These are phyloP conservation scores for Girardinus metallicus DNA, from an alignment of 2,797 vertebrate genomes.

Conservation along the genomic window DNA sequence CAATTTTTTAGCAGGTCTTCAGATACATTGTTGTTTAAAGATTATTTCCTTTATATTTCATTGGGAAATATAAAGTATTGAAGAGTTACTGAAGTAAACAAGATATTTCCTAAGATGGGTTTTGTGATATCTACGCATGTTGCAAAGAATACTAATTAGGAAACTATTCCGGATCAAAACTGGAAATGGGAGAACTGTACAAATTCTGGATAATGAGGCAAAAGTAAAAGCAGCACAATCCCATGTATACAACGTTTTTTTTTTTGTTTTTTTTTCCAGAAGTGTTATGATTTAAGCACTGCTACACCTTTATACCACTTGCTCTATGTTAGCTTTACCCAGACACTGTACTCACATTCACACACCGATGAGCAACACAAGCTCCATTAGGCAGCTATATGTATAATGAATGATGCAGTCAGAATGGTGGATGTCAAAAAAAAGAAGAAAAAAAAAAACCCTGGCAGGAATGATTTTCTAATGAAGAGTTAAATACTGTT, in stretches of 20 bases:
- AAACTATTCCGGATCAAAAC: not conserved
- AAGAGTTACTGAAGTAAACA: not conserved
- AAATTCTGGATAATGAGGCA: not conserved
- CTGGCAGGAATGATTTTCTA: slow-evolving; percentile 7
- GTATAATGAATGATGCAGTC: slow-evolving; percentile 32
- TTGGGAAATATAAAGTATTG: too few species aligned
- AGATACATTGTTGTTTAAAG: not conserved
- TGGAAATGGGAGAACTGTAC: not conserved
- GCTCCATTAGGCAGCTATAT: slow-evolving; percentile 28
- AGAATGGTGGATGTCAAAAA: slow-evolving; percentile 5
- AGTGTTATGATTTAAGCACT: not conserved
- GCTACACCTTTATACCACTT: not conserved
- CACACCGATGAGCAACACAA: slow-evolving; percentile 10
- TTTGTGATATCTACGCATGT: not conserved
- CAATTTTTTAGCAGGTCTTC: not conserved
- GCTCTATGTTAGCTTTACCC: slow-evolving; percentile 3
- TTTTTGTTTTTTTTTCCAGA: too few species aligned
- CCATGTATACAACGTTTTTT: too few species aligned
- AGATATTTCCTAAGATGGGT: not conserved
- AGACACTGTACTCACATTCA: not conserved
- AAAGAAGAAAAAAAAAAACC: not conserved
- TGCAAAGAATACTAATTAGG: not conserved
- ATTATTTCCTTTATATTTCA: not conserved
- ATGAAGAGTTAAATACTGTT: slow-evolving; percentile 6
- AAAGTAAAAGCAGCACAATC: not conserved